A percentile compares a stretch with the other conserved stretches of the same genome.
Evolutionary conservation across 2,888 invertebrate genomes (phyloP).

Genomic region (Melieria omissa): DNA sequence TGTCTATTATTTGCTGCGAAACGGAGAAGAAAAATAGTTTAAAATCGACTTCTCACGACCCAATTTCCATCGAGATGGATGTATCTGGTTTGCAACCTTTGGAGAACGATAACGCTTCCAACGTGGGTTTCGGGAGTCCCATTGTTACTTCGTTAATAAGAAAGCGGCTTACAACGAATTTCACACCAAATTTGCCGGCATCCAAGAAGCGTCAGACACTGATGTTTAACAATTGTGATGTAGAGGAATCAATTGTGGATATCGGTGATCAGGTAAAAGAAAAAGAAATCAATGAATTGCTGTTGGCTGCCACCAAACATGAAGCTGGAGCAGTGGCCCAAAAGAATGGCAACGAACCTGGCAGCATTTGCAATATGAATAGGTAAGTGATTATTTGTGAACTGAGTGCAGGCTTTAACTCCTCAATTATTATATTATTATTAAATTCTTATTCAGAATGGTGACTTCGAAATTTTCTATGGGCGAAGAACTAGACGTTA

Average conservation of each 20-base stretch:
- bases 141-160: conserved; percentile 10
- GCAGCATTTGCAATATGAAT: no score
- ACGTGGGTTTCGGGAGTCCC: conserved; percentile 9
- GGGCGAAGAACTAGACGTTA: no score
- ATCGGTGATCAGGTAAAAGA: background rate
- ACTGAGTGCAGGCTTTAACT: no score
- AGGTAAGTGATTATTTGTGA: no score
- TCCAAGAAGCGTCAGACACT: conserved; percentile 52
- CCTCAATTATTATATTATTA: no score
- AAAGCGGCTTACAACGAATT: conserved; percentile 43
- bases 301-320: background rate
- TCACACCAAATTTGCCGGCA: conserved; percentile 53
- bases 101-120: background rate
- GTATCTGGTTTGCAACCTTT: background rate
- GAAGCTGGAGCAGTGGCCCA: background rate
- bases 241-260: conserved; percentile 33
- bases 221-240: conserved; percentile 35
- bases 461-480: no score
- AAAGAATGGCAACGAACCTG: no score
- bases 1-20: background rate
- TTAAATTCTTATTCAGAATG: no score
- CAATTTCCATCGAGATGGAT: background rate
- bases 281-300: no score
- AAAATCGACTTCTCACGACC: background rate
- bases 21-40: background rate